These are phyloP conservation scores for Meloidogyne exigua DNA, from an alignment of 1,140 invertebrate genomes.

Conservation along the genomic window DNA sequence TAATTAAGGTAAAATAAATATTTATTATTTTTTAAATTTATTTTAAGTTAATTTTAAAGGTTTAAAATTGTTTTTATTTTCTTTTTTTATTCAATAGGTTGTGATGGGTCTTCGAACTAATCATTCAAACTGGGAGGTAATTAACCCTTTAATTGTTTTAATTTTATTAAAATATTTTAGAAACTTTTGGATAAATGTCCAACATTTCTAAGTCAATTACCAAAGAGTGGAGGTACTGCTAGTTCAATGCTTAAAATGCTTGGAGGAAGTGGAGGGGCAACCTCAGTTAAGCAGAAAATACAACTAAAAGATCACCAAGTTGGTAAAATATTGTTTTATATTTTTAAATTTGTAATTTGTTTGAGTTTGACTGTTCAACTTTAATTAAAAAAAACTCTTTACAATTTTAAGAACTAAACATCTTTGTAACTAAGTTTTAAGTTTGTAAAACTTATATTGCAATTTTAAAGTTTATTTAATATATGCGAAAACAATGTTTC, in stretches of 20 bases:
- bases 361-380: too few species aligned
- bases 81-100: slow-evolving; percentile 45
- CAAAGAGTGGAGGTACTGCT: slow-evolving; percentile 29
- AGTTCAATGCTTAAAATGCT: slow-evolving; percentile 30
- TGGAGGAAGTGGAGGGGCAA: neutral
- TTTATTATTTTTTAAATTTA: neutral
- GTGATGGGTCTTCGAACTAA: slow-evolving; percentile 50
- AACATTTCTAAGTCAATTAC: slow-evolving; percentile 49
- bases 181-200: slow-evolving; percentile 63
- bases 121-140: slow-evolving; percentile 43
- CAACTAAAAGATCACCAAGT: slow-evolving; percentile 78
- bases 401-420: too few species aligned
- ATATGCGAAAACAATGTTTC: too few species aligned
- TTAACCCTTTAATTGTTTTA: neutral
- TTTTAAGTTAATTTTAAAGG: neutral
- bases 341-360: too few species aligned
- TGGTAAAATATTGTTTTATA: neutral
- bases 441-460: too few species aligned
- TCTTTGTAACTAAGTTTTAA: too few species aligned
- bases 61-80: neutral
- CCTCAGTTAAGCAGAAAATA: slow-evolving; percentile 50
- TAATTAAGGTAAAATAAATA: slow-evolving; percentile 54
- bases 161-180: neutral
- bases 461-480: too few species aligned
- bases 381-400: too few species aligned